Base-by-base conservation (phyloP, 92 coral and sea anemone species). In the Porites divaricata region DNA sequence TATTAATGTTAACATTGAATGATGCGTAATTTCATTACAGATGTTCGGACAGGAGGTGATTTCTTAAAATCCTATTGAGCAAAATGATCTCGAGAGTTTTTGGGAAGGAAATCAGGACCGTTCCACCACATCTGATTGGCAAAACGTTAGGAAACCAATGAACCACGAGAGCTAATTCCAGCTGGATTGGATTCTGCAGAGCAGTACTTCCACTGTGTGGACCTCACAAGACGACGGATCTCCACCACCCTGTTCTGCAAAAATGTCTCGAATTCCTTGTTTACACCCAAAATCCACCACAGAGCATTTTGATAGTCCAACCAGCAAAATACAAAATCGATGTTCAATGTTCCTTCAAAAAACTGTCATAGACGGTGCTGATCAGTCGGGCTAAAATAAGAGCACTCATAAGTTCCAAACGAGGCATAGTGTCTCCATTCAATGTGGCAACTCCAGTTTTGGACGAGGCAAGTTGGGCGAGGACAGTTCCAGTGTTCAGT, bases 261-360 rank as follows among this genome's bases (percentile, higher is more conserved):
- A 48, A 90, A 87, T 67, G 83, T 88, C 85, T 88, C 87, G 75
- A 81, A 91, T 75, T 83, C 89, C 87, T 77, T 81, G 56, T 64
- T 82, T 25, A 76, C 83, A 14, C 88, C 87, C 88, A 77, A 80
- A 57, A 90, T 90, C 85, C 90, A 90, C 93, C 88, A 77, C 76
- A 90, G 62, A 50, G 87, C 90, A 80, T 81, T 90, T 74, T 86
- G 85, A n/a, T 85, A 90, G 79, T 90, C 93, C 69, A 77, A 76
- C 90, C 90, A 81, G 83, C 93, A 88, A 66, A 71, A 57, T 20
- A 69, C 78, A 61, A 70, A 72, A 81, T 87, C 81, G 62, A 88
- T 75, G 57, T 72, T 87, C 70, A 91, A 24, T 19, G 80, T 83
- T 65, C 76, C 83, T 56, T 56, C 62, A 73, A 90, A 90, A 77